Percentiles rank a stretch among this genome's conserved stretches.
Conservation (phyloP, 2,797 vertebrate genomes). For the Chiloscyllium punctatum region DNA sequence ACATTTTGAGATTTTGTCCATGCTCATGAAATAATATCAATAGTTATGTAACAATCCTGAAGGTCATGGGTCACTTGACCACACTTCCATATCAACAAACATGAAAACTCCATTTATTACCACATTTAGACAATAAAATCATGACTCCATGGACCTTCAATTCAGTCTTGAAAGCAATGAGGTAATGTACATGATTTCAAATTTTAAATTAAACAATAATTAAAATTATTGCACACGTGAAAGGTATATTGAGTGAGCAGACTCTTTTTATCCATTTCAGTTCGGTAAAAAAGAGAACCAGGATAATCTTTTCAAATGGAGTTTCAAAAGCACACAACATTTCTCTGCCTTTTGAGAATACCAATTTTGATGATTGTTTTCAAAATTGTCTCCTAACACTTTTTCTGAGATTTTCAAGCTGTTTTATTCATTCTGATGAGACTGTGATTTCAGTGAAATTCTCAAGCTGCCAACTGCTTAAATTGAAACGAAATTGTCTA, state of each 20-base stretch:
- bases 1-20: too few species aligned
- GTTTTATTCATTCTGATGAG: background rate
- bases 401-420: background rate
- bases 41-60: too few species aligned
- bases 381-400: background rate
- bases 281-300: background rate
- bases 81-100: background rate
- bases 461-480: background rate
- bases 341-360: background rate
- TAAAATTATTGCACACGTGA: background rate
- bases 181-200: background rate
- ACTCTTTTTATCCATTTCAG: background rate
- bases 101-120: background rate
- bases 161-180: background rate
- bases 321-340: background rate
- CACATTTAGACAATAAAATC: background rate
- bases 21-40: too few species aligned
- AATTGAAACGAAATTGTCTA: background rate
- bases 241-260: background rate
- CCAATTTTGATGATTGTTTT: background rate
- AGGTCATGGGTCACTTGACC: too few species aligned
- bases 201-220: background rate
- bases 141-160: background rate
- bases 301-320: background rate
- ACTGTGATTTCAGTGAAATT: background rate